Evolutionary conservation across 2,797 vertebrate genomes (phyloP).

Genomic region (Lithobates sylvaticus): DNA sequence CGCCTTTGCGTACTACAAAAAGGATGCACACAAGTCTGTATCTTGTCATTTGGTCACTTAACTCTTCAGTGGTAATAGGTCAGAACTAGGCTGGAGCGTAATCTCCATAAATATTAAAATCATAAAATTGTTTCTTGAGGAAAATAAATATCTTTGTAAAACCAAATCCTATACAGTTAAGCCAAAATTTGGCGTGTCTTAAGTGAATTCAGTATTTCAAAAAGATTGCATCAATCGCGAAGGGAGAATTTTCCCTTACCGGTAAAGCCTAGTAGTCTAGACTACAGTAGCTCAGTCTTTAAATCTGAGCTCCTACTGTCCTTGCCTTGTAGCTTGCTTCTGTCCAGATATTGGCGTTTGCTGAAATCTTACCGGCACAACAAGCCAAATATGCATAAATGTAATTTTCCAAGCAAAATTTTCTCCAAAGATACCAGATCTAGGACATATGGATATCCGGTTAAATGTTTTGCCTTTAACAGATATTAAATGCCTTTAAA

Average conservation of each 20-base stretch:
- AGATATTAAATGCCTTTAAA: background rate
- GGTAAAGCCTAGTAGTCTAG: background rate
- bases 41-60: slow-evolving; percentile 36
- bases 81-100: background rate
- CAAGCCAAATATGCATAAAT: too few relatives aligned
- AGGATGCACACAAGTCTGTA: slow-evolving; percentile 19
- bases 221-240: background rate
- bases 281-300: too few relatives aligned
- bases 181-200: too few relatives aligned
- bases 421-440: background rate
- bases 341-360: too few relatives aligned
- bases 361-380: too few relatives aligned
- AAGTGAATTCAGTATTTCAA: background rate
- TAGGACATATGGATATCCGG: background rate
- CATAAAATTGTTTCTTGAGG: background rate
- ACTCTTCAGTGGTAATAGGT: background rate
- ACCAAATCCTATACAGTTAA: background rate
- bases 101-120: background rate
- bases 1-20: slow-evolving; percentile 7
- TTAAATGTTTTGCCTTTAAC: too few relatives aligned
- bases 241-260: background rate
- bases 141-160: background rate
- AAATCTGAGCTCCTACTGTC: too few relatives aligned
- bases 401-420: background rate
- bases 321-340: too few relatives aligned